Evolutionary conservation across 1,140 invertebrate species (phyloP).

Genomic region (Cylas formicarius): DNA sequence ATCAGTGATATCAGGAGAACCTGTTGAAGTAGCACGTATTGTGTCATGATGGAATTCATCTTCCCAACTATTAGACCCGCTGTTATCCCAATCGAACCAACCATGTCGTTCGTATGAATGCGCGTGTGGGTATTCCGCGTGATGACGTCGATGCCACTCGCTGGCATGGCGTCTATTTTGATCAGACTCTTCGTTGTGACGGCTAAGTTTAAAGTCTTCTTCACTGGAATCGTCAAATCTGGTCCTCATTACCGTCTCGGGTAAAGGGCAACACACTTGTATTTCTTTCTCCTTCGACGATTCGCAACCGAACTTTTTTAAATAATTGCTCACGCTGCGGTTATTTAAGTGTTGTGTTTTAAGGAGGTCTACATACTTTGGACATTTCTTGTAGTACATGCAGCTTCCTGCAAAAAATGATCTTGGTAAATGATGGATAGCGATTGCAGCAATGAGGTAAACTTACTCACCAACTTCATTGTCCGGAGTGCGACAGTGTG

Average conservation of each 20-base stretch:
- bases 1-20: too few species aligned
- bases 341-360: too few species aligned
- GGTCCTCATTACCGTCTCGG: background rate
- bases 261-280: constrained; percentile 18
- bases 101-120: constrained; percentile 11
- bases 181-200: too few species aligned
- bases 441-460: constrained; percentile 5
- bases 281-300: constrained; percentile 11
- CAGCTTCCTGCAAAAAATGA: constrained; percentile 14
- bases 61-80: too few species aligned
- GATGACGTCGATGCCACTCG: constrained; percentile 5
- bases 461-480: constrained; percentile 10
- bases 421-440: constrained; percentile 8
- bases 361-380: background rate
- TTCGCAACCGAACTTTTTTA: constrained; percentile 15
- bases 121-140: constrained; percentile 5
- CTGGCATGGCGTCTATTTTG: background rate
- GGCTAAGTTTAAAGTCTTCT: background rate
- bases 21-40: too few species aligned
- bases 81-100: constrained; percentile 11
- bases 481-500: constrained; percentile 11
- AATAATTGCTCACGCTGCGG: constrained; percentile 8
- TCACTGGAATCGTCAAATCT: background rate
- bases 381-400: constrained; percentile 15
- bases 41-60: too few species aligned